phyloP scores from a whole-genome alignment of 2,888 invertebrate species.

The Scaptomyza polygonia region DNA sequence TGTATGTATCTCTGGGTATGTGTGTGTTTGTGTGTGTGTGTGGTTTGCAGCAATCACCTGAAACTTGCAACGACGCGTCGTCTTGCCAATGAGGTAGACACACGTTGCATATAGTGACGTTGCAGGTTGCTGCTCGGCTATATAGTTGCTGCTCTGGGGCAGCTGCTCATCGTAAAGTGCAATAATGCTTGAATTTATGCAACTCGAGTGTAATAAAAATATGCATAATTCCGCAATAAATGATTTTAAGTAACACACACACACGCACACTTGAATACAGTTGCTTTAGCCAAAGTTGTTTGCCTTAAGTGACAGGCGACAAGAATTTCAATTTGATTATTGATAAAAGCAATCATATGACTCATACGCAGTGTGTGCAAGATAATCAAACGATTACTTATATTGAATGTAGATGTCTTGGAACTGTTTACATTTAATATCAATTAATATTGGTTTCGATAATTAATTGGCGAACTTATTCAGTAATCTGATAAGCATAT shows the following conservation, averaged over 20 bases:
- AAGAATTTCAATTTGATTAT: conserved; percentile 44
- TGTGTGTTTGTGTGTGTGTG: conserved; percentile 50
- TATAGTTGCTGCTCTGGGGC: conserved; percentile 48
- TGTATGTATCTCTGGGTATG: conserved; percentile 25
- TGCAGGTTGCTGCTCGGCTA: neutral
- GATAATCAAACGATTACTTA: neutral
- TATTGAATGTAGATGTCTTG: neutral
- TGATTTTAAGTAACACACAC: conserved; percentile 74
- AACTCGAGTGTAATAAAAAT: conserved; percentile 77
- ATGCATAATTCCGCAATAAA: conserved; percentile 79
- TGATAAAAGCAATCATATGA: conserved; percentile 2
- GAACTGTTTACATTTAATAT: conserved; percentile 5
- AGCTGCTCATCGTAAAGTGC: conserved; percentile 79
- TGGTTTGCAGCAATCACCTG: conserved; percentile 67
- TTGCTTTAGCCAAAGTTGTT: conserved; percentile 39
- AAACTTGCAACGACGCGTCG: conserved; percentile 56
- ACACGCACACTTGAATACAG: conserved; percentile 25
- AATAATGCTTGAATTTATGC: conserved; percentile 79
- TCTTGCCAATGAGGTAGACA: conserved; percentile 34
- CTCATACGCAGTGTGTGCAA: neutral
- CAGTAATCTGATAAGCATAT: too few species aligned
- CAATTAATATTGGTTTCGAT: neutral
- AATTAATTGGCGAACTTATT: neutral
- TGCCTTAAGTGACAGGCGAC: conserved; percentile 63
- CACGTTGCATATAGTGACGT: conserved; percentile 4